Percentiles rank a stretch among this genome's conserved stretches.
Evolutionary conservation across 1,140 invertebrate species (phyloP).

Genomic region (Temnothorax longispinosus): DNA sequence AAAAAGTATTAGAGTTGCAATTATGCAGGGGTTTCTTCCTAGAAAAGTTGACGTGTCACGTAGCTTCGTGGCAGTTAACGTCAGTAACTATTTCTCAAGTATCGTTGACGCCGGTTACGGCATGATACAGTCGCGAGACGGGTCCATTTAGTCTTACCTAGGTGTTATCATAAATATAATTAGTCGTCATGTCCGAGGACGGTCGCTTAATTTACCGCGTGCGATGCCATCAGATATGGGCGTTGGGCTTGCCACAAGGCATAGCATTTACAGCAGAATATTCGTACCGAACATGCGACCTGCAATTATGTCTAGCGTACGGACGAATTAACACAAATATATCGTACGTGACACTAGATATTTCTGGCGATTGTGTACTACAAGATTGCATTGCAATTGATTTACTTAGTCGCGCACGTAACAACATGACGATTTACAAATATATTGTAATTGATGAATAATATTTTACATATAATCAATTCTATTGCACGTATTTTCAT

Average conservation of each 20-base stretch:
- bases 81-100: not conserved
- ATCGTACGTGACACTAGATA: not conserved
- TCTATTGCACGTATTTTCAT: too few species aligned
- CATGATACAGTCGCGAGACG: not conserved
- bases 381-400: not conserved
- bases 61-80: not conserved
- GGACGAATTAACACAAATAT: not conserved
- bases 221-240: not conserved
- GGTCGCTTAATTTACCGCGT: not conserved
- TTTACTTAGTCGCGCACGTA: too few species aligned
- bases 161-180: conserved; percentile 8
- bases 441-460: too few species aligned
- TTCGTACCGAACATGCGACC: not conserved
- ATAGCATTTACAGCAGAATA: not conserved
- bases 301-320: not conserved
- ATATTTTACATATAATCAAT: too few species aligned
- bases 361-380: not conserved
- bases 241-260: not conserved
- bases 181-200: not conserved
- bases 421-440: too few species aligned
- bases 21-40: not conserved
- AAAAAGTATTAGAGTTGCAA: not conserved
- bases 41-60: not conserved
- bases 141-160: conserved; percentile 20
- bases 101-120: not conserved